Base-by-base conservation (phyloP, 2,888 invertebrate genomes). In the Mechanitis mazaeus region DNA sequence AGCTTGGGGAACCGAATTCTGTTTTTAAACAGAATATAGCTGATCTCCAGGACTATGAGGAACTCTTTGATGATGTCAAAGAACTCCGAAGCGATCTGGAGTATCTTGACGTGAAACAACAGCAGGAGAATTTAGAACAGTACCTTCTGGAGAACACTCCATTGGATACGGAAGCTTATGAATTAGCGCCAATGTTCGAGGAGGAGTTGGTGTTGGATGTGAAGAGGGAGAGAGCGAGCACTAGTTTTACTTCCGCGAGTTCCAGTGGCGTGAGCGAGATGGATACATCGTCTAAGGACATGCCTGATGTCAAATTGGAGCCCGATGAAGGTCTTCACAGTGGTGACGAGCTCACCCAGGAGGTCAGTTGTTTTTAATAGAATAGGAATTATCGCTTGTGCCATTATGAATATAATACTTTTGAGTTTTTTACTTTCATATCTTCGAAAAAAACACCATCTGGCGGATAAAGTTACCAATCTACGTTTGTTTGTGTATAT, bases 11-110 rank as follows among this genome's bases (percentile, higher is more conserved):
- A 70, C 71, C 80, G 0, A 77, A 84, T 61, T 91, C 92, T 0
- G 90, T 93, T 1, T 86, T 87, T 71, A 90, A 91, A 55, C 92
- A 92, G 68, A 93, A 92, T 69, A 71, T 92, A 66, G 92, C 92
- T 0, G 93, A 93, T 76, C 74, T 93, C 11, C 84, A 86, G 64
- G 92, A 92, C 66, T 93, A 91, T 67, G 89, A 81, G 3, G 89
- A 91, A 53, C 67, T 84, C 12, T 80, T 83, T 4, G 80, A 84
- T 38, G 87, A 86, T 35, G 76, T 81, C 0, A 87, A 86, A 58
- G 84, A 83, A 38, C 67, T 89, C 38, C 79, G 79, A 68, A 87
- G 69, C 72, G 89, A 83, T 73, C 76, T 89, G 68, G 91, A 82
- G 67, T 87, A 70, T 67, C 69, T 81, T 65, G 92, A 89, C 57